Evolutionary conservation across 2,113 vertebrate species (phyloP).

Genomic region (Mirounga angustirostris): DNA sequence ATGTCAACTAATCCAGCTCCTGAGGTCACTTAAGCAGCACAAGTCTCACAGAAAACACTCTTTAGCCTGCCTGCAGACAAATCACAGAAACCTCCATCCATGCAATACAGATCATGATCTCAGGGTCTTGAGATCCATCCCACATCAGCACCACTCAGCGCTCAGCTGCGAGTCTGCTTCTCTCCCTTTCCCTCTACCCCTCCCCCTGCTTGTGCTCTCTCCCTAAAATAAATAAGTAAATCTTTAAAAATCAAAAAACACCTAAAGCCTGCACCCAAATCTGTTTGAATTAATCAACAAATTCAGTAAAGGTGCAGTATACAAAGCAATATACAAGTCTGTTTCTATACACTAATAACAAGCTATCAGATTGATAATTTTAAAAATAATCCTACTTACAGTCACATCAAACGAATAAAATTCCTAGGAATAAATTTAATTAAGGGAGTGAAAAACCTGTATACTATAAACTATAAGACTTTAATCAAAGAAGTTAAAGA

Average conservation of each 20-base stretch:
- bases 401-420: no score
- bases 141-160: not conserved
- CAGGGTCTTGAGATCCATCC: not conserved
- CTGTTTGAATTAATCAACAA: not conserved
- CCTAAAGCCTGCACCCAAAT: not conserved
- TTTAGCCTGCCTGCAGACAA: not conserved
- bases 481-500: no score
- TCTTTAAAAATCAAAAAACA: not conserved
- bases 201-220: not conserved
- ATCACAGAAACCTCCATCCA: not conserved
- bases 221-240: not conserved
- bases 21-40: not conserved
- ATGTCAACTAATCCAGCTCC: not conserved
- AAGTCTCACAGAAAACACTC: not conserved
- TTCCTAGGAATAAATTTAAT: no score
- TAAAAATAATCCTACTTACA: no score
- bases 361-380: no score
- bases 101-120: not conserved
- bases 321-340: no score
- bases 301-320: no score
- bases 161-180: not conserved
- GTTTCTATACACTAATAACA: no score
- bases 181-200: not conserved
- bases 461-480: no score
- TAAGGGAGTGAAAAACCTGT: no score